Evolutionary conservation across 2,113 vertebrate genomes (phyloP).

Genomic region (Brachirus orientalis): DNA sequence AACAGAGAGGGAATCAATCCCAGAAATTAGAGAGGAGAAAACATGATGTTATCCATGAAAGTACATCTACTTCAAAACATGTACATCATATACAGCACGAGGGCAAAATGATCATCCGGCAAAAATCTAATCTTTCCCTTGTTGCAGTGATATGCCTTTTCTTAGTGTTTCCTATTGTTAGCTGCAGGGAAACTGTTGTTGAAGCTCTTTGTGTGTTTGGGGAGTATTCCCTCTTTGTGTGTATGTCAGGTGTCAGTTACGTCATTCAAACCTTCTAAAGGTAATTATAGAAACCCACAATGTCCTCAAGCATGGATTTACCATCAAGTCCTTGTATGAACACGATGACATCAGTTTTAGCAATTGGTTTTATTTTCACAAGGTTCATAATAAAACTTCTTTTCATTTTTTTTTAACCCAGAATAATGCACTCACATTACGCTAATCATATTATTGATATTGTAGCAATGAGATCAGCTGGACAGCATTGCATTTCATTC

Average conservation of each 20-base stretch:
- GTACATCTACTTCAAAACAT: constrained; percentile 55
- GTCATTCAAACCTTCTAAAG: constrained; percentile 64
- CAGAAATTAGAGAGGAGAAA: constrained; percentile 49
- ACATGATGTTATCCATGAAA: constrained; percentile 50
- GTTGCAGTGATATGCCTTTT: constrained; percentile 52
- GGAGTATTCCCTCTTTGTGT: constrained; percentile 44
- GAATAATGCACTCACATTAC: constrained; percentile 25
- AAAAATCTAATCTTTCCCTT: constrained; percentile 56
- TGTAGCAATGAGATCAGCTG: constrained; percentile 62
- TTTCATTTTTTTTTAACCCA: constrained; percentile 49
- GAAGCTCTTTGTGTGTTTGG: constrained; percentile 53
- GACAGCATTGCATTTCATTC: constrained; percentile 62
- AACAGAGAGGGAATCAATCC: constrained; percentile 13
- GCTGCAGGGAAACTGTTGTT: constrained; percentile 57
- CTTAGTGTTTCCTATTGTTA: constrained; percentile 47
- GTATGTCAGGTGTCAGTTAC: constrained; percentile 71
- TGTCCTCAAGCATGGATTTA: constrained; percentile 42
- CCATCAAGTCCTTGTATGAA: constrained; percentile 38
- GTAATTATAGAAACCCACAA: constrained; percentile 65
- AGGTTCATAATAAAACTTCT: constrained; percentile 55
- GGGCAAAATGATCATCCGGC: constrained; percentile 46
- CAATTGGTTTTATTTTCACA: constrained; percentile 58
- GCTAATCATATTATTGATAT: constrained; percentile 61
- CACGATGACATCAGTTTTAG: constrained; percentile 56
- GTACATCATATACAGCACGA: constrained; percentile 36